Evolutionary conservation across 2,113 vertebrate genomes (phyloP).

Genomic region (Sinocyclocheilus anshuiensis): DNA sequence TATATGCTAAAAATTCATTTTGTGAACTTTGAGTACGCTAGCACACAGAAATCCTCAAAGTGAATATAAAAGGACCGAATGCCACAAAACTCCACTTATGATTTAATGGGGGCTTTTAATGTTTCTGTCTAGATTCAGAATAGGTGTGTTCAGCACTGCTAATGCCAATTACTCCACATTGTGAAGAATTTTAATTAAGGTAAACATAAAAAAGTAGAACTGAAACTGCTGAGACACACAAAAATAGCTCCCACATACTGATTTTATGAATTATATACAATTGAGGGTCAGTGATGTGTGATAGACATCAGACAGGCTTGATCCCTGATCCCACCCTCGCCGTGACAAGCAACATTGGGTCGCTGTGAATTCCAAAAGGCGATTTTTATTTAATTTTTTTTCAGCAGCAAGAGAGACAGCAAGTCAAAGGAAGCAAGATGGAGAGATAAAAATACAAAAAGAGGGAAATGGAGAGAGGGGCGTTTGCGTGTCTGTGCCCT

Average conservation of each 20-base stretch:
- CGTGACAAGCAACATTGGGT: neutral
- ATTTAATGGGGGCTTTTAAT: neutral
- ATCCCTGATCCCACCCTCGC: neutral
- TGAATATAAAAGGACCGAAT: neutral
- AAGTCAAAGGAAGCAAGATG: conserved; percentile 32
- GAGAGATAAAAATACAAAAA: conserved; percentile 33
- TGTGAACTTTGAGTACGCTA: too few relatives aligned
- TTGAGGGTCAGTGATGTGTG: neutral
- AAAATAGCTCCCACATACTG: neutral
- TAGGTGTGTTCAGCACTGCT: too few relatives aligned
- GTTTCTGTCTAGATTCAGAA: neutral
- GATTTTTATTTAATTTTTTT: neutral
- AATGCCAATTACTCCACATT: too few relatives aligned
- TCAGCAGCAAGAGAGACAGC: conserved; percentile 1
- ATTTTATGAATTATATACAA: neutral
- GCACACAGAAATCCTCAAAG: too few relatives aligned
- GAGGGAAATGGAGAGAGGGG: neutral
- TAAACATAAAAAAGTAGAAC: neutral
- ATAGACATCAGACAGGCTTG: conserved; percentile 29
- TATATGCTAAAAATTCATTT: too few relatives aligned
- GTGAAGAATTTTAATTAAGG: neutral
- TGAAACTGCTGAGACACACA: neutral
- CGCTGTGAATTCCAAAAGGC: conserved; percentile 7
- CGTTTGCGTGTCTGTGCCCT: neutral
- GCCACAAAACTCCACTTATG: neutral